A percentile compares a stretch with the other conserved stretches of the same genome.
Evolutionary conservation across 2,113 vertebrate species (phyloP).

Genomic region (Falcunculus frontatus): DNA sequence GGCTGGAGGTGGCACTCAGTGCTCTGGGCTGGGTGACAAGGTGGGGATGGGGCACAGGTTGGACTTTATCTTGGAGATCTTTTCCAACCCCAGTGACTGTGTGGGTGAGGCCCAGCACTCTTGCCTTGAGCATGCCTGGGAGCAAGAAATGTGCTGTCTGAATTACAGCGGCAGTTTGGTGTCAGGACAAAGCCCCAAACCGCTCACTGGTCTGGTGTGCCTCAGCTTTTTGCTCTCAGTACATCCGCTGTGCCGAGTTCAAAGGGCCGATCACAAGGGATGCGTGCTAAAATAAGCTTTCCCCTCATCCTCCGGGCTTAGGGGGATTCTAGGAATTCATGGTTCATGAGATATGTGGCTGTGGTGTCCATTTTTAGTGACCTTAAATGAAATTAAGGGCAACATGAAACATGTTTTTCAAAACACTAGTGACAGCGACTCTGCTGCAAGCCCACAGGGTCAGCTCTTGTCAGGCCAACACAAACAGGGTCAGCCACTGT

Average conservation of each 20-base stretch:
- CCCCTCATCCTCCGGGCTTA: constrained; percentile 48
- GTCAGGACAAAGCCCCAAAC: neutral
- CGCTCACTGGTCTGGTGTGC: neutral
- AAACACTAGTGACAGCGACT: neutral
- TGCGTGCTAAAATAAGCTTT: constrained; percentile 15
- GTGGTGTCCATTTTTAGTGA: constrained; percentile 28
- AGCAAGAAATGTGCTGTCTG: neutral
- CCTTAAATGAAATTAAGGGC: constrained; percentile 42
- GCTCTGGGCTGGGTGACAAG: neutral
- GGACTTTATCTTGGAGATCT: neutral
- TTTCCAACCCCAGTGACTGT: neutral
- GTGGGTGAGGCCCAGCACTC: neutral
- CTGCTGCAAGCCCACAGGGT: neutral
- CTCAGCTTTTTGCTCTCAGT: neutral
- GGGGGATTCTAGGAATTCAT: constrained; percentile 26
- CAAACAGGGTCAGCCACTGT: neutral
- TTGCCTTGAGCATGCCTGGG: neutral
- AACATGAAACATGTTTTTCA: neutral
- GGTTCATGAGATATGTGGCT: neutral
- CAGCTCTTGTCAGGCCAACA: neutral
- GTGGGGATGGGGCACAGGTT: neutral
- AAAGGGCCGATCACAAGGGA: constrained; percentile 29
- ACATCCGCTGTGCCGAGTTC: neutral
- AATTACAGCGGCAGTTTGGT: neutral
- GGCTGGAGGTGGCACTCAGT: accelerated